These are phyloP conservation scores for Atta cephalotes DNA, from an alignment of 1,140 invertebrate genomes.

Conservation along the genomic window DNA sequence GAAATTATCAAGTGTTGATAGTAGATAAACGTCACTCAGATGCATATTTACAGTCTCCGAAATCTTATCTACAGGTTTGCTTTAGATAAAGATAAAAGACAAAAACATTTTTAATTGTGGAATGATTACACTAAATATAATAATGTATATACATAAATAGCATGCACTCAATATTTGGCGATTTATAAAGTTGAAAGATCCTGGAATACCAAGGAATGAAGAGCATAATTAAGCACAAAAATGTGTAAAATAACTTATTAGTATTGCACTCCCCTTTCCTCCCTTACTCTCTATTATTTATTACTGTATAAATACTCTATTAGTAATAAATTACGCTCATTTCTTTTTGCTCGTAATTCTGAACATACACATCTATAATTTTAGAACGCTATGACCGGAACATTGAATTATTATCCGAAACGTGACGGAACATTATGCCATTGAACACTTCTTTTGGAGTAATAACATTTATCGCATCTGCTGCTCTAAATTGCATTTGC, in stretches of 20 bases:
- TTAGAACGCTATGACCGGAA: neutral
- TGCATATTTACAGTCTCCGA: no score
- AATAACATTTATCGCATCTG: neutral
- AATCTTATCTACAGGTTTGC: no score
- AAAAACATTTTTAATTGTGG: no score
- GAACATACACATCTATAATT: neutral
- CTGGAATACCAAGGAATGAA: no score
- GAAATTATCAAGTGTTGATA: no score
- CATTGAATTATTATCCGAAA: neutral
- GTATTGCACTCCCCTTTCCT: neutral
- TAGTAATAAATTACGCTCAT: neutral
- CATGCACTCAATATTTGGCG: no score
- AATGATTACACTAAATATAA: no score
- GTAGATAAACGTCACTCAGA: no score
- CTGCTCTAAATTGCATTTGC: slow-evolving; percentile 15
- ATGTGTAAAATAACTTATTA: neutral
- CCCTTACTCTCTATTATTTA: neutral
- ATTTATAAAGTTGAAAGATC: no score
- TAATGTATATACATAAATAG: no score
- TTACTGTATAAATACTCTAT: neutral
- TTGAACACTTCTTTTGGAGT: neutral
- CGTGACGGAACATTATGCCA: neutral
- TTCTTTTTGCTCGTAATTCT: neutral
- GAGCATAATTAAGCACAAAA: neutral
- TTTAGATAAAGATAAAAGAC: no score